A percentile compares a stretch with the other conserved stretches of the same genome.
These are phyloP conservation scores for Pogoniulus pusillus DNA, from an alignment of 2,797 vertebrate species.

Conservation along the genomic window DNA sequence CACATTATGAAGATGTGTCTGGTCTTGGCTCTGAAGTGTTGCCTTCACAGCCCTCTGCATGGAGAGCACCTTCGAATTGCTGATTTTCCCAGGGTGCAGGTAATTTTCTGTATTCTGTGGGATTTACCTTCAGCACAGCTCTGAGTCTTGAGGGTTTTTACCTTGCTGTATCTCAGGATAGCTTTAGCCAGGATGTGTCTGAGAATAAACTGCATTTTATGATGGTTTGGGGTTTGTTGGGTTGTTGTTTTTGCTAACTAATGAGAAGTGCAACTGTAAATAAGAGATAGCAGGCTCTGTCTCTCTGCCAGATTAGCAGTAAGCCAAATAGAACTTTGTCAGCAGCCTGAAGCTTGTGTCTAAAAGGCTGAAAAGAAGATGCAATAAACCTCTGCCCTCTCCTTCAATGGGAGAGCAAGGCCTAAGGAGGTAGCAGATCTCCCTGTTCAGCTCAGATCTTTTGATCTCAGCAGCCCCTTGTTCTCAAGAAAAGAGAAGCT, in stretches of 20 bases:
- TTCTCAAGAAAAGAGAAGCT: background rate
- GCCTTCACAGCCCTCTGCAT: background rate
- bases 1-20: constrained; percentile 31
- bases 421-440: background rate
- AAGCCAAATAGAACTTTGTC: constrained; percentile 10
- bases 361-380: constrained; percentile 26
- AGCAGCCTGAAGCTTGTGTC: background rate
- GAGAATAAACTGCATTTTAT: constrained; percentile 17
- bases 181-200: background rate
- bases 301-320: background rate
- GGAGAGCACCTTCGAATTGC: constrained; percentile 14
- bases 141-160: background rate
- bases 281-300: background rate
- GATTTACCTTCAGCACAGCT: constrained; percentile 14
- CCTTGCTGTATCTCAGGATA: background rate
- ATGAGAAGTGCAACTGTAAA: constrained; percentile 33
- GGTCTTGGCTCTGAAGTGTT: constrained; percentile 29
- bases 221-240: background rate
- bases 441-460: background rate
- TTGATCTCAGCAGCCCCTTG: background rate
- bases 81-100: constrained; percentile 25
- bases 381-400: constrained; percentile 1
- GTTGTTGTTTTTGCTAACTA: constrained; percentile 32
- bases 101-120: constrained; percentile 35
- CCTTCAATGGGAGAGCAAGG: background rate